Conservation (phyloP, 2,888 invertebrate genomes). For the Chironomus riparius region DNA sequence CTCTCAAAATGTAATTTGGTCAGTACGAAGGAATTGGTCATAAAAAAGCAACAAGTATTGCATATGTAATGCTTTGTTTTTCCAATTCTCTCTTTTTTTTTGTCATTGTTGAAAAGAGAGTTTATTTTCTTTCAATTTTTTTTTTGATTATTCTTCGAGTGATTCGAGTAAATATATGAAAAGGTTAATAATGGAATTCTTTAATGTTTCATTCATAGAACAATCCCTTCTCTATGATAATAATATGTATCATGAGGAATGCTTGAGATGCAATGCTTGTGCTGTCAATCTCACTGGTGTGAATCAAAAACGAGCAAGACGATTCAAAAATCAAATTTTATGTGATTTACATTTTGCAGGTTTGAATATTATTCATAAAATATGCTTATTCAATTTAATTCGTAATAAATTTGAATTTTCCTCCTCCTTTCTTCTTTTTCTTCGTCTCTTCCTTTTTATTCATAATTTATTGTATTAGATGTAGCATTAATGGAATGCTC, state of each 20-base stretch:
- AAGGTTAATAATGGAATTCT: not conserved
- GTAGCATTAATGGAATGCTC: slow-evolving; percentile 95
- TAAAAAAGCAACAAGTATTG: too few species aligned
- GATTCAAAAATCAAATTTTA: slow-evolving; percentile 80
- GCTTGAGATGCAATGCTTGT: slow-evolving; percentile 92
- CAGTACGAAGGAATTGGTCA: too few species aligned
- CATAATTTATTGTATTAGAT: slow-evolving; percentile 45
- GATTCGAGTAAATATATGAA: not conserved
- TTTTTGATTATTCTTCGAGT: not conserved
- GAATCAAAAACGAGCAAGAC: slow-evolving; percentile 63
- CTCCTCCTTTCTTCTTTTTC: too few species aligned
- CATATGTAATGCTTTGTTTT: too few species aligned
- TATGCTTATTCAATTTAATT: too few species aligned
- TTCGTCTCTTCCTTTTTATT: not conserved
- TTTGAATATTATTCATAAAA: not conserved
- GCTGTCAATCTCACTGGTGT: slow-evolving; percentile 87
- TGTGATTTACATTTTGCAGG: slow-evolving; percentile 84
- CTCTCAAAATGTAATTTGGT: too few species aligned
- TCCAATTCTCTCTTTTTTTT: too few species aligned
- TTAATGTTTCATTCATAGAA: slow-evolving; percentile 51
- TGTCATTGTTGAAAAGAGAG: too few species aligned
- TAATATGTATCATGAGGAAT: slow-evolving; percentile 96
- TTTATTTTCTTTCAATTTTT: too few species aligned
- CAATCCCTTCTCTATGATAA: slow-evolving; percentile 88
- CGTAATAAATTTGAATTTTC: not conserved